A percentile compares a stretch with the other conserved stretches of the same genome.
Evolutionary conservation across 2,888 invertebrate species (phyloP).

Genomic region (Hyalella azteca): DNA sequence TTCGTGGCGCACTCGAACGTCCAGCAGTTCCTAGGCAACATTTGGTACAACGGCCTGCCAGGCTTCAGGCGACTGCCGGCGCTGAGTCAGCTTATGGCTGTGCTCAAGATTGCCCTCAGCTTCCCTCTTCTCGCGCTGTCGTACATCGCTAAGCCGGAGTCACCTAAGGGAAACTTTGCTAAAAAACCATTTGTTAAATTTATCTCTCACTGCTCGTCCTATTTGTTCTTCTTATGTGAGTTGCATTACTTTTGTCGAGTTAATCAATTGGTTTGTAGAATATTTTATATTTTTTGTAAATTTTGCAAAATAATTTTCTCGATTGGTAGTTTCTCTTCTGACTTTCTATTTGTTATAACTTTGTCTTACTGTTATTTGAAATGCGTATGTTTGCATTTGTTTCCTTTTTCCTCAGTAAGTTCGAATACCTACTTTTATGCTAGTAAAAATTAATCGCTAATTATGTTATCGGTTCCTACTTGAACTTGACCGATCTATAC

Average conservation of each 20-base stretch:
- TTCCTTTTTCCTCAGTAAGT: too few species aligned
- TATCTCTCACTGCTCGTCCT: conserved; percentile 67
- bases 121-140: conserved; percentile 65
- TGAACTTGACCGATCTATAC: too few species aligned
- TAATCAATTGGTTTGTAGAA: neutral
- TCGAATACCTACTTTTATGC: too few species aligned
- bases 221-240: conserved; percentile 75
- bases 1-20: conserved; percentile 70
- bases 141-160: conserved; percentile 66
- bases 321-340: too few species aligned
- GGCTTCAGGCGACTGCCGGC: conserved; percentile 67
- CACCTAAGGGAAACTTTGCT: conserved; percentile 64
- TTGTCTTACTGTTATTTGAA: too few species aligned
- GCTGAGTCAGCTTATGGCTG: conserved; percentile 62
- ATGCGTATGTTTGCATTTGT: too few species aligned
- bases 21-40: conserved; percentile 67
- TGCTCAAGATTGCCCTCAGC: conserved; percentile 59
- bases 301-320: neutral
- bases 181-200: conserved; percentile 68
- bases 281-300: neutral
- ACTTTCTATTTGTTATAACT: too few species aligned
- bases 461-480: too few species aligned
- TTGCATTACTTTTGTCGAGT: neutral
- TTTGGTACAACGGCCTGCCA: conserved; percentile 69
- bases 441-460: too few species aligned